Conservation (phyloP, 2,888 invertebrate genomes). For the Volucella bombylans region DNA sequence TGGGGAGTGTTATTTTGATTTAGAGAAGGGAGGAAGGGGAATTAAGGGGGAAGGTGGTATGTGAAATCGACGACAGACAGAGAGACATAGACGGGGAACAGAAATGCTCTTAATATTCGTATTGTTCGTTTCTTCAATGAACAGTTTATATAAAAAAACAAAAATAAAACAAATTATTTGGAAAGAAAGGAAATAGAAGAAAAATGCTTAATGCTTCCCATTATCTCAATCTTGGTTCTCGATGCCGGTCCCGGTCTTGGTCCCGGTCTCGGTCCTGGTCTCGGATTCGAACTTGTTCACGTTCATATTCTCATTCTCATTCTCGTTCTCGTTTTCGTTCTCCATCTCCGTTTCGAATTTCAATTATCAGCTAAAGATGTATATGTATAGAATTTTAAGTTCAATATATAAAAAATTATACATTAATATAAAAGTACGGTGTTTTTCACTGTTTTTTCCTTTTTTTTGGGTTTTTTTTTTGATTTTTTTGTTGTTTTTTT, state of each 20-base stretch:
- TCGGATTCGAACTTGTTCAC: too few species aligned
- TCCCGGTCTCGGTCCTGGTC: too few species aligned
- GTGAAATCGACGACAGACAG: too few species aligned
- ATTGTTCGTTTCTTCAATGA: slow-evolving; percentile 48
- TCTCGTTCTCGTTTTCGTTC: slow-evolving; percentile 43
- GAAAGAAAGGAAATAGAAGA: neutral
- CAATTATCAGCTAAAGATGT: slow-evolving; percentile 72
- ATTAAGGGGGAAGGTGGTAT: too few species aligned
- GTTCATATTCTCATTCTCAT: slow-evolving; percentile 13
- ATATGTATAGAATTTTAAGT: slow-evolving; percentile 74
- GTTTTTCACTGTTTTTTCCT: slow-evolving; percentile 30
- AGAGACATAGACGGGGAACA: neutral
- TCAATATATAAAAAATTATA: slow-evolving; percentile 74
- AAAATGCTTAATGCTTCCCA: slow-evolving; percentile 72
- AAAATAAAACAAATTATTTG: too few species aligned
- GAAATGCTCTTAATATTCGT: slow-evolving; percentile 69
- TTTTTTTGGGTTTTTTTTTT: slow-evolving; percentile 51
- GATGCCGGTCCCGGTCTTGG: neutral
- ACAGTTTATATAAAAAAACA: slow-evolving; percentile 18
- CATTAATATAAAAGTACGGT: slow-evolving; percentile 73
- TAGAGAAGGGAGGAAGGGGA: neutral
- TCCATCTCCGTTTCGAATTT: slow-evolving; percentile 45
- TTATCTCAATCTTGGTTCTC: slow-evolving; percentile 50
- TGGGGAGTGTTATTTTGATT: slow-evolving; percentile 7
- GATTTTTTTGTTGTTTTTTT: slow-evolving; percentile 56